Base-by-base conservation (phyloP, 1,140 invertebrate species). In the Kradibia gibbosae region DNA sequence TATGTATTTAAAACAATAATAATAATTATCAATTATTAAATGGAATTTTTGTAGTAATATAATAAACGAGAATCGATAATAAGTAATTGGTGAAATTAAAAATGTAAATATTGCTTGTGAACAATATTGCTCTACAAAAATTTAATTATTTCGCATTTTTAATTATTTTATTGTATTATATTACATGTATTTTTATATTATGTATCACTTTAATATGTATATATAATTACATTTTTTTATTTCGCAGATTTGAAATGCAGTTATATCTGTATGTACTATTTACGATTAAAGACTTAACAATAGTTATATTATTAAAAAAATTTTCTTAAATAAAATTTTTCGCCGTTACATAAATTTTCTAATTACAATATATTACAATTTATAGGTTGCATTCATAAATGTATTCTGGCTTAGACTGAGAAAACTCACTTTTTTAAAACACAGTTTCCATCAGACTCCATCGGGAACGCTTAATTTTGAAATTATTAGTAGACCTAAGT, bases 291-390 rank as follows among this genome's bases (percentile, higher is more conserved):
- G 83, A 75, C 76, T 84, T 85, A 83, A 83, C 77, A 79, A 53
- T 84, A 85, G 82, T 85, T 86, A 86, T 84, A 83, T 72, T 84
- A 80, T 76, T 71, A 82, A 70, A 82, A 83, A 83, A 87, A 88
- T 85, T 78, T 86, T 25, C 85, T 84, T 82, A 86, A 87, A 83
- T 84, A 85, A 87, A 84, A 87, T 85, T 87, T 83, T 83, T 82
- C 85, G 81, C 85, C 85, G 77, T 84, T 88, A 90, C 87, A 89
- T 85, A 70, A 82, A 90, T 80, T 77, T 25, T 65, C 85, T 91
- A 91, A 90, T 91, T 91, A 91, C 90, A 91, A 88, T 91, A 91
- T 91, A 62, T 87, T 90, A 91, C 90, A 91, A 48, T 55, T 73
- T 28, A 53, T 72, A 78, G 65, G 55, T 65, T 76, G 22, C 34